Base-by-base conservation (phyloP, 2,113 vertebrate genomes). In the Suncus etruscus region DNA sequence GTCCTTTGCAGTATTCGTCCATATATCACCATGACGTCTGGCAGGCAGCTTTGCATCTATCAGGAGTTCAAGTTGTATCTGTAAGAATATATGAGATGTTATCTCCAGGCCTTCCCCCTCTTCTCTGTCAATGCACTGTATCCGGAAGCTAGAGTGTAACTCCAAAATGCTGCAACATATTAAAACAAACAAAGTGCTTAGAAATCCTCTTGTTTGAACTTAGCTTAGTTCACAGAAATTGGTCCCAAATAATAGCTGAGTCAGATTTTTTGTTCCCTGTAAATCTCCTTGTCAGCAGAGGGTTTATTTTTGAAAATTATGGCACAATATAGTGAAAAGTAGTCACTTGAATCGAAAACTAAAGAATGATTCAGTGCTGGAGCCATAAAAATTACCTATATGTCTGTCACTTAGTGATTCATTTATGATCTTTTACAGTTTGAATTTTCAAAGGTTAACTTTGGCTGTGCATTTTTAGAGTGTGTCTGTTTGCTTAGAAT, bases 111-210 rank as follows among this genome's bases (percentile, higher is more conserved):
- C 78, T 86, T 87, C 87, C 27, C 68, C 92, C 92, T 93, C 27
- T 24, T 92, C 83, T 85, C 65, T 95, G 93, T 92, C 85, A 89
- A 24, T 75, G 14, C 2, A 2, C 51, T 39, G 39, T 86, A 95
- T 95, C 54, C 78, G 79, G 83, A 95, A 96, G 32, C 90, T 94
- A 75, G 77, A 82, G 68, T 76, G 39, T 63, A 83, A 92, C 93
- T 95, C 81, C 32, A 82, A 86, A 93, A 70, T 76, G 29, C 70
- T 90, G 68, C 87, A 94, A 88, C 18, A 25, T 96, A 95, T 95
- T 97, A 95, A 98, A 98, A 96, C 93, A 97, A 95, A 95, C 94
- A 74, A 97, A 96, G 92, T 97, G 63, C 93, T 97, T 96, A 90
- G 31, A 86, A 96, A 95, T 95, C 63, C 81, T 96, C 89, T 96